phyloP scores from a whole-genome alignment of 2,113 vertebrate species.

The Syngnathus typhle region DNA sequence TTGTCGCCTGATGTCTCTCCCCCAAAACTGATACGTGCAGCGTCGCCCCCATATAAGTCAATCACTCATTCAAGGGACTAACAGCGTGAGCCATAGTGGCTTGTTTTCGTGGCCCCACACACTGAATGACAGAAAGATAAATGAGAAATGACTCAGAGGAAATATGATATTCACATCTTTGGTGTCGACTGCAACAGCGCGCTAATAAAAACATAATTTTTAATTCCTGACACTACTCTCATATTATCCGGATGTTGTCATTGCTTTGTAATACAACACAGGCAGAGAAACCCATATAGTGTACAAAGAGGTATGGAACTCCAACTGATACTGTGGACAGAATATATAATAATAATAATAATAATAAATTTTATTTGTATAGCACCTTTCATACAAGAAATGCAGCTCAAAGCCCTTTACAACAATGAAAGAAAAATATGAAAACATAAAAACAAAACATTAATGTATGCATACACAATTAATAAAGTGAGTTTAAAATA shows the following conservation, averaged over 20 bases:
- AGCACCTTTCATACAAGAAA: too few species aligned
- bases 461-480: too few species aligned
- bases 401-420: too few species aligned
- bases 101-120: slow-evolving; percentile 10
- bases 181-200: not conserved
- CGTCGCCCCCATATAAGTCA: slow-evolving; percentile 63
- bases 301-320: not conserved
- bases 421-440: too few species aligned
- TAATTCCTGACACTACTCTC: not conserved
- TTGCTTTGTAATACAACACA: not conserved
- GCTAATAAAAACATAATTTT: not conserved
- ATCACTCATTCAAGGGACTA: slow-evolving; percentile 51
- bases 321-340: not conserved
- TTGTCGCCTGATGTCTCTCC: slow-evolving; percentile 36
- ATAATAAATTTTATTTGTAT: too few species aligned
- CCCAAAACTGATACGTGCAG: slow-evolving; percentile 32
- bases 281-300: not conserved
- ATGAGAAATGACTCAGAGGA: slow-evolving; percentile 7
- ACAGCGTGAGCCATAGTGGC: slow-evolving; percentile 36
- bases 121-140: slow-evolving; percentile 7
- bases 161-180: slow-evolving; percentile 31
- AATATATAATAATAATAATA: too few species aligned
- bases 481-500: too few species aligned
- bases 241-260: not conserved
- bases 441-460: too few species aligned